These are phyloP conservation scores for Heterotilapia buettikoferi DNA, from an alignment of 2,113 vertebrate genomes.

Conservation along the genomic window DNA sequence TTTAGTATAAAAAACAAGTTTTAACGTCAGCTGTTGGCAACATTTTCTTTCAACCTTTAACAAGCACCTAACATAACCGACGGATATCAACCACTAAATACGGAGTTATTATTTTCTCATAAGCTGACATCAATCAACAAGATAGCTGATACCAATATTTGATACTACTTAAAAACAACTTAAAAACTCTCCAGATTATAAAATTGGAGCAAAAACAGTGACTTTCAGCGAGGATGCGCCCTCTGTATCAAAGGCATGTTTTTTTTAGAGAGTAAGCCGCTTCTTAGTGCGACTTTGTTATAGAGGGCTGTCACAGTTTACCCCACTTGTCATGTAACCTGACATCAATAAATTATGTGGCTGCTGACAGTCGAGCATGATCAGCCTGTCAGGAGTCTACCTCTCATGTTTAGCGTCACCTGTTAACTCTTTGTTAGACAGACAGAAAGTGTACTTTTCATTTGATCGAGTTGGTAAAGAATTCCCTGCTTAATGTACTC, in stretches of 20 bases:
- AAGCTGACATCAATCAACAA: not conserved
- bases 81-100: not conserved
- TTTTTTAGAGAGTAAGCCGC: not conserved
- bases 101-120: not conserved
- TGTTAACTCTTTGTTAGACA: not conserved
- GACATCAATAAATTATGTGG: not conserved
- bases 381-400: not conserved
- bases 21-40: not conserved
- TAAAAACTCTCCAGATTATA: not conserved
- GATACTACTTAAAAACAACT: fast-evolving
- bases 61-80: not conserved
- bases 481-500: not conserved
- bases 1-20: not conserved
- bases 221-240: not conserved
- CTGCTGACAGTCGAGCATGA: not conserved
- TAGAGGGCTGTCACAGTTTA: not conserved
- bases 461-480: not conserved
- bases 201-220: not conserved
- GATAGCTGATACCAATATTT: not conserved
- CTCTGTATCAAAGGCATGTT: not conserved
- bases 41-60: not conserved
- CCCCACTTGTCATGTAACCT: not conserved
- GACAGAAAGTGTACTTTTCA: not conserved
- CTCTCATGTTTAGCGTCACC: not conserved
- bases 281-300: not conserved